Conservation (phyloP, 2,797 vertebrate genomes). For the Diplodus puntazzo region DNA sequence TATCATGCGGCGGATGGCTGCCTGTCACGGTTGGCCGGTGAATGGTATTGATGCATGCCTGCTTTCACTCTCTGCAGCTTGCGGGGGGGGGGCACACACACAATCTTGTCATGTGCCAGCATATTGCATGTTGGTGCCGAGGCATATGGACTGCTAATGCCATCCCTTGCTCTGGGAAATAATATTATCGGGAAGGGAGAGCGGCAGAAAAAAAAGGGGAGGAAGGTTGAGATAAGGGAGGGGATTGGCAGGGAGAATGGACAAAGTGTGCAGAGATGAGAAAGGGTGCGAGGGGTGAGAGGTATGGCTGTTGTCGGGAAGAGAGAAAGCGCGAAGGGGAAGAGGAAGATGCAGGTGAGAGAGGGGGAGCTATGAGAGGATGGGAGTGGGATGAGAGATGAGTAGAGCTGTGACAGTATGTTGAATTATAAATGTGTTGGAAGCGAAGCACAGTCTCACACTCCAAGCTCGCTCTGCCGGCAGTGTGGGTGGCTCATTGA, state of each 20-base stretch:
- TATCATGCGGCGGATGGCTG: constrained; percentile 50
- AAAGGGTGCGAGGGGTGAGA: constrained; percentile 19
- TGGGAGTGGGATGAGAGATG: constrained; percentile 24
- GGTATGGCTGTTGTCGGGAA: constrained; percentile 19
- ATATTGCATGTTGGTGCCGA: constrained; percentile 62
- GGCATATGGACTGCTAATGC: constrained; percentile 67
- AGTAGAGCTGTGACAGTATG: constrained; percentile 67
- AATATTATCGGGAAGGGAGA: constrained; percentile 41
- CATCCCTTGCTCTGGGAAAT: constrained; percentile 60
- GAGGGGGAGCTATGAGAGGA: constrained; percentile 42
- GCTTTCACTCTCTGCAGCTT: constrained; percentile 38
- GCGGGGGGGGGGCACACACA: constrained; percentile 35
- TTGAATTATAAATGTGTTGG: constrained; percentile 82
- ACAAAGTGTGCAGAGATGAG: constrained; percentile 19
- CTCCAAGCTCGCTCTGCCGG: constrained; percentile 56
- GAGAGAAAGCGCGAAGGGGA: constrained; percentile 18
- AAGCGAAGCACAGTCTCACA: constrained; percentile 68
- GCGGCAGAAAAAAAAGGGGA: constrained; percentile 12
- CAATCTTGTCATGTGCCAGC: constrained; percentile 73
- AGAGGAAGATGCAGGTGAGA: constrained; percentile 54
- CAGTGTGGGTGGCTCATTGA: constrained; percentile 77
- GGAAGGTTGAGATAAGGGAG: constrained; percentile 43
- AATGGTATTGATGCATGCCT: constrained; percentile 48
- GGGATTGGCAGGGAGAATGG: not conserved
- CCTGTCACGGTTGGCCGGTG: constrained; percentile 60